phyloP scores from a whole-genome alignment of 2,797 vertebrate species.

The Rhincodon typus region DNA sequence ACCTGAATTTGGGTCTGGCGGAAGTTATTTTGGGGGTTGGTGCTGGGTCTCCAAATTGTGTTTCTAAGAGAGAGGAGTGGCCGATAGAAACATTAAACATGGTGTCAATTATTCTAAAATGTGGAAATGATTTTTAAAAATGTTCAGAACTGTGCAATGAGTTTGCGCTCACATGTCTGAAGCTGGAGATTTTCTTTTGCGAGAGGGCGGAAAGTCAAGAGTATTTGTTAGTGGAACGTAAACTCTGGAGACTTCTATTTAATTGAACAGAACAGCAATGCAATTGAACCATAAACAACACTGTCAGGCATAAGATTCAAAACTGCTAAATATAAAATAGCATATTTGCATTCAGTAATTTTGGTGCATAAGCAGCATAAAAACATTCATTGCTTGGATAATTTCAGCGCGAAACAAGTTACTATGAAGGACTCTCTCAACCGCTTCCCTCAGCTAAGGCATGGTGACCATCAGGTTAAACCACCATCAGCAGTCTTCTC shows the following conservation, averaged over 20 bases:
- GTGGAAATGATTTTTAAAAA: not conserved
- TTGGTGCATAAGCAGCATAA: not conserved
- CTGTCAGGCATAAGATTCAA: not conserved
- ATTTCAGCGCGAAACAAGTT: not conserved
- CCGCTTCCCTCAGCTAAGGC: too few relatives aligned
- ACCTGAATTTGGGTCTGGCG: not conserved
- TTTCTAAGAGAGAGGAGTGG: not conserved
- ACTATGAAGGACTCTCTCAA: too few relatives aligned
- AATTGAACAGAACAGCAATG: not conserved
- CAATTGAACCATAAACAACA: not conserved
- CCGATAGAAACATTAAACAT: not conserved
- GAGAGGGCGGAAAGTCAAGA: not conserved
- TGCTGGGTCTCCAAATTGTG: not conserved
- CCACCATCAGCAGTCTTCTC: too few relatives aligned
- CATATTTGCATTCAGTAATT: not conserved
- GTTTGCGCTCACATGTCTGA: not conserved
- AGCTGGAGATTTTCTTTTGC: not conserved
- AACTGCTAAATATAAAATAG: not conserved
- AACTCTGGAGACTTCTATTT: not conserved
- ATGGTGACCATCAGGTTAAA: too few relatives aligned
- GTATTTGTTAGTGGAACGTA: not conserved
- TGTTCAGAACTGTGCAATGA: not conserved
- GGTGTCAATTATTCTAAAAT: not conserved
- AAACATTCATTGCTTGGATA: not conserved
- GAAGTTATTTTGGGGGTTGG: not conserved